Evolutionary conservation across 2,113 vertebrate genomes (phyloP).

Genomic region (Mesoclemmys tuberculata): DNA sequence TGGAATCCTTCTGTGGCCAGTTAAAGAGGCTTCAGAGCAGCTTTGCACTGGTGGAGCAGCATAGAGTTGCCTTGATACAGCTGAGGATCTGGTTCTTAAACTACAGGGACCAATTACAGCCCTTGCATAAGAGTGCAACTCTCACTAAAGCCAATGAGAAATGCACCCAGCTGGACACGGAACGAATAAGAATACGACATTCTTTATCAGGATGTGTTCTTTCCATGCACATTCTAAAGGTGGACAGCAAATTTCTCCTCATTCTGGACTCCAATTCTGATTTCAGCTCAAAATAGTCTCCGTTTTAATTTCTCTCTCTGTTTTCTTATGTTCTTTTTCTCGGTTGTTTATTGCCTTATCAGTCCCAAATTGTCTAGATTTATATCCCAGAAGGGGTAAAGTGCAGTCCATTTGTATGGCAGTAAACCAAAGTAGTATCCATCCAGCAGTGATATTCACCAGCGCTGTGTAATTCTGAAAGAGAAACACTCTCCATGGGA

Average conservation of each 20-base stretch:
- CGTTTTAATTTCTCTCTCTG: not conserved
- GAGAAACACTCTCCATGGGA: not conserved
- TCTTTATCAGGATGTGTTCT: not conserved
- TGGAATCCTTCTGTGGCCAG: not conserved
- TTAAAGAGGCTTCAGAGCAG: not conserved
- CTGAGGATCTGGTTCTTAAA: not conserved
- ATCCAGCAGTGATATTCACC: not conserved
- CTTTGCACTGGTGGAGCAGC: not conserved
- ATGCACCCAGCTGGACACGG: not conserved
- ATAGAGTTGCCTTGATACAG: not conserved
- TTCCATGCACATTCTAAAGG: not conserved
- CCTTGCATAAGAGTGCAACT: not conserved
- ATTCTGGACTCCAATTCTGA: not conserved
- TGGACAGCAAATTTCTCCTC: not conserved
- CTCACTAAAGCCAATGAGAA: not conserved
- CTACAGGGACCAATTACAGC: not conserved
- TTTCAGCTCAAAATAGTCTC: not conserved
- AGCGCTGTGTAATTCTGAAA: not conserved
- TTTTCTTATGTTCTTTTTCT: not conserved
- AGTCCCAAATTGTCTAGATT: slow-evolving; percentile 31
- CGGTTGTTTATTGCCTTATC: not conserved
- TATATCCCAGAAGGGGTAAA: slow-evolving; percentile 49
- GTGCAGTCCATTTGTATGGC: slow-evolving; percentile 1
- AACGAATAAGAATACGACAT: not conserved
- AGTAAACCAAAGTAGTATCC: slow-evolving; percentile 67